Conservation (phyloP, 2,797 vertebrate genomes). For the Onychomys arenicola region DNA sequence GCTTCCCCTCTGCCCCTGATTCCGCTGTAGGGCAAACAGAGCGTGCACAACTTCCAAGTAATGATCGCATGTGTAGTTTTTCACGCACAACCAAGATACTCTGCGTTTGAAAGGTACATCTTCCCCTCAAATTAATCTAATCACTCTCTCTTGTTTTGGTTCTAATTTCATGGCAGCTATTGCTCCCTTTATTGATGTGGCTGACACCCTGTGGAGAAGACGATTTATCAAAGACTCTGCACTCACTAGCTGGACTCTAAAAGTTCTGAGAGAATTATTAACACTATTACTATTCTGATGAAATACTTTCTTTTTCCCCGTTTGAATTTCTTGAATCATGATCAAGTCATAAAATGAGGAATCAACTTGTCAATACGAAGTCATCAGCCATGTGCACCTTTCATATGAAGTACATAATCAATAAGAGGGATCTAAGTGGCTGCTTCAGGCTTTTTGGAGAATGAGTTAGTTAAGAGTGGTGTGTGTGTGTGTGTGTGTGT, state of each 20-base stretch:
- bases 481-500: no score
- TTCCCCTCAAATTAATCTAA: conserved; percentile 63
- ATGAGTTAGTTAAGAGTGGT: background rate
- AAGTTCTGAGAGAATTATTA: conserved; percentile 70
- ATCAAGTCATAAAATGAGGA: conserved; percentile 62
- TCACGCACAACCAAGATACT: conserved; percentile 63
- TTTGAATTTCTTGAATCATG: conserved; percentile 55
- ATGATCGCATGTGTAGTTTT: conserved; percentile 77
- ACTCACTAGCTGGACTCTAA: conserved; percentile 44
- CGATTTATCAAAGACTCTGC: conserved; percentile 34
- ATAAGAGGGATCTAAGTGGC: background rate
- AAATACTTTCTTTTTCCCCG: conserved; percentile 63
- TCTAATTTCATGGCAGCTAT: conserved; percentile 66
- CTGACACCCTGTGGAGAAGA: conserved; percentile 60
- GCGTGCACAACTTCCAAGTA: conserved; percentile 34
- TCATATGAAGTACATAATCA: conserved; percentile 5
- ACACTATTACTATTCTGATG: conserved; percentile 22
- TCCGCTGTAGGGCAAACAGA: conserved; percentile 71
- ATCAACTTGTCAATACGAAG: conserved; percentile 54
- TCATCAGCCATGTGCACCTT: background rate
- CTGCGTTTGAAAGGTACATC: conserved; percentile 29
- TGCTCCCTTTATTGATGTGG: conserved; percentile 55
- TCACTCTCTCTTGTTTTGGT: conserved; percentile 69
- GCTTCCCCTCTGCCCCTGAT: conserved; percentile 77
- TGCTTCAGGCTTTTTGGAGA: background rate